Conservation (phyloP, 2,888 invertebrate genomes). For the Penaeus monodon region DNA sequence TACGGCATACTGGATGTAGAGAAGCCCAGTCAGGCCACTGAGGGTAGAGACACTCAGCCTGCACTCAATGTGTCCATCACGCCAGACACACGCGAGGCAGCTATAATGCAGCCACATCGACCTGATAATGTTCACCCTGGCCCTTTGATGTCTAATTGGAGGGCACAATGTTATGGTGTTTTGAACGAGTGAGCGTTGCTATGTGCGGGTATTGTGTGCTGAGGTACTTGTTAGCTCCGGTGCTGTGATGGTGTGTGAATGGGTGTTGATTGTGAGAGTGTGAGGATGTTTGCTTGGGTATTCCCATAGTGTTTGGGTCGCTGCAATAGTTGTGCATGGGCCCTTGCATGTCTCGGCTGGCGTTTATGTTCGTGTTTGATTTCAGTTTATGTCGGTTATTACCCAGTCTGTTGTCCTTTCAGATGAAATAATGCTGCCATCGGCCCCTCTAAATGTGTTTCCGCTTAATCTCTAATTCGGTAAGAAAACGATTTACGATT, state of each 20-base stretch:
- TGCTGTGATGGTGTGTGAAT: not conserved
- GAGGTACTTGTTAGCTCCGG: conserved; percentile 2
- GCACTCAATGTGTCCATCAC: conserved; percentile 19
- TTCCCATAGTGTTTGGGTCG: not conserved
- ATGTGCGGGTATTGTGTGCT: conserved; percentile 23
- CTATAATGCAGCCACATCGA: conserved; percentile 52
- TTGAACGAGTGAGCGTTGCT: conserved; percentile 43
- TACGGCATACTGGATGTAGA: too few species aligned
- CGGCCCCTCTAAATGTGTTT: too few species aligned
- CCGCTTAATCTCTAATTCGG: too few species aligned
- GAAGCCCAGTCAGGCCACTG: too few species aligned
- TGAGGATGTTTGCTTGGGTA: not conserved
- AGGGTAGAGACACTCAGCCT: conserved; percentile 11
- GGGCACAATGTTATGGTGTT: conserved; percentile 41
- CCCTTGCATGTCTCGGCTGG: too few species aligned
- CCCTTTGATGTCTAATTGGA: conserved; percentile 53
- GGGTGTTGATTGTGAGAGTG: not conserved
- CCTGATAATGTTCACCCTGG: conserved; percentile 45
- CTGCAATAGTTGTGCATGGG: too few species aligned
- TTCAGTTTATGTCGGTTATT: too few species aligned
- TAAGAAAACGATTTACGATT: too few species aligned
- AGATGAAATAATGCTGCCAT: too few species aligned
- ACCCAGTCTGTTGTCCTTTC: too few species aligned
- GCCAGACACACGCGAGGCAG: conserved; percentile 39
- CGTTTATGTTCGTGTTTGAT: too few species aligned